Evolutionary conservation across 1,140 invertebrate species (phyloP).

Genomic region (Drosophila tani): DNA sequence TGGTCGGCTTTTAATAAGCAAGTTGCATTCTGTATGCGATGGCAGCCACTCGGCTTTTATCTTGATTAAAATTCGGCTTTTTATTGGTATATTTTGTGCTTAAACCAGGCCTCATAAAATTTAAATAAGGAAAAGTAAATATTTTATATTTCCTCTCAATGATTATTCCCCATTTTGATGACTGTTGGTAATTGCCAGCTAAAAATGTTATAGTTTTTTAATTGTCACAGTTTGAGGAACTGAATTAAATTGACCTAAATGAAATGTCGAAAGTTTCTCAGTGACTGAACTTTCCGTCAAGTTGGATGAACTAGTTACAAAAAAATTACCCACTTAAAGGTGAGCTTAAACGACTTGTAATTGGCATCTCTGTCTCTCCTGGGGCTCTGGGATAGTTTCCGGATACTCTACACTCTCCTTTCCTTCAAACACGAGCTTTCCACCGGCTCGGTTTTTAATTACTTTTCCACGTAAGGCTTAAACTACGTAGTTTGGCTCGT

Average conservation of each 20-base stretch:
- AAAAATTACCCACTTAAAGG: constrained; percentile 43
- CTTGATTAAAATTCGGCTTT: constrained; percentile 48
- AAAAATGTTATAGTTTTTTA: too few relatives aligned
- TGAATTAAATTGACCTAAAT: constrained; percentile 5
- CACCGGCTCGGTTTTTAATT: constrained; percentile 52
- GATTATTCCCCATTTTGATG: not conserved
- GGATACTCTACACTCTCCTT: not conserved
- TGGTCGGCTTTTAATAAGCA: constrained; percentile 64
- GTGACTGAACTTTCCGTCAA: not conserved
- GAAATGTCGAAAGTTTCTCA: constrained; percentile 32
- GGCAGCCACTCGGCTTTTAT: constrained; percentile 26
- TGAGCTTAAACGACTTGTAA: constrained; percentile 41
- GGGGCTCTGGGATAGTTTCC: constrained; percentile 29
- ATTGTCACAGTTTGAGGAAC: constrained; percentile 11
- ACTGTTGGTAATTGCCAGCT: not conserved
- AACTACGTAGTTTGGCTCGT: constrained; percentile 29
- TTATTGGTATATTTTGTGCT: constrained; percentile 22
- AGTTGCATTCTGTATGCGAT: constrained; percentile 64
- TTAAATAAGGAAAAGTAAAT: not conserved
- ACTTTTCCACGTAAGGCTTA: constrained; percentile 47
- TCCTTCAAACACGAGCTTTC: constrained; percentile 9
- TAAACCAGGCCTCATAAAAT: not conserved
- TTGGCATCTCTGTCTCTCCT: constrained; percentile 20
- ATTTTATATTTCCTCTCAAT: not conserved
- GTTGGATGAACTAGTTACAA: constrained; percentile 29